A percentile compares a stretch with the other conserved stretches of the same genome.
Conservation (phyloP, 2,888 invertebrate genomes). For the Lamellibrachia satsuma region DNA sequence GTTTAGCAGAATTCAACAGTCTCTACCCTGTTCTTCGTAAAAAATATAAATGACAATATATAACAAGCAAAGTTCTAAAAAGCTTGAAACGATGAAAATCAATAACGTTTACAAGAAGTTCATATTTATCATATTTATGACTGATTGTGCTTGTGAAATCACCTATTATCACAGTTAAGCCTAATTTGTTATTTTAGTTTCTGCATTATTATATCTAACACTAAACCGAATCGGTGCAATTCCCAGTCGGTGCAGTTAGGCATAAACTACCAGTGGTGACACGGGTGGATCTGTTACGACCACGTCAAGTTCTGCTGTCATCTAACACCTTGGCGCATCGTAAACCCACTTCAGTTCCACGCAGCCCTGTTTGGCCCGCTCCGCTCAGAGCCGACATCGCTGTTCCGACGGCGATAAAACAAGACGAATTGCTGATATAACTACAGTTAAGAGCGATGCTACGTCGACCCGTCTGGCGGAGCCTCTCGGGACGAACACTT, state of each 20-base stretch:
- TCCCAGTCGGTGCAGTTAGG: neutral
- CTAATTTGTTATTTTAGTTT: no score
- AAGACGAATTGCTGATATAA: constrained; percentile 9
- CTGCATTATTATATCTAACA: no score
- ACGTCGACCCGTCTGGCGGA: neutral
- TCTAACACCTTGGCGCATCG: neutral
- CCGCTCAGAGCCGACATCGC: neutral
- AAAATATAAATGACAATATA: neutral
- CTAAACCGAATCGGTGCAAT: no score
- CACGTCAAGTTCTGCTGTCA: neutral
- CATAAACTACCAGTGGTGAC: neutral
- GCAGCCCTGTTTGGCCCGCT: neutral
- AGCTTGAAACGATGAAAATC: no score
- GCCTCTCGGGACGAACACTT: neutral
- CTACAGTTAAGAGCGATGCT: neutral
- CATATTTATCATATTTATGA: no score
- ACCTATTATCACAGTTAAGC: no score
- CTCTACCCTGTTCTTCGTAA: neutral
- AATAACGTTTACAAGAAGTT: no score
- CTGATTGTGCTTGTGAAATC: no score
- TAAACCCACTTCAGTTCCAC: neutral
- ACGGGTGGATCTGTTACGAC: neutral
- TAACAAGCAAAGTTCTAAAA: no score
- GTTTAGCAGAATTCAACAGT: neutral
- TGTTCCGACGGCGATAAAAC: neutral